These are phyloP conservation scores for Lacerta bilineata DNA, from an alignment of 2,797 vertebrate species.

Conservation along the genomic window DNA sequence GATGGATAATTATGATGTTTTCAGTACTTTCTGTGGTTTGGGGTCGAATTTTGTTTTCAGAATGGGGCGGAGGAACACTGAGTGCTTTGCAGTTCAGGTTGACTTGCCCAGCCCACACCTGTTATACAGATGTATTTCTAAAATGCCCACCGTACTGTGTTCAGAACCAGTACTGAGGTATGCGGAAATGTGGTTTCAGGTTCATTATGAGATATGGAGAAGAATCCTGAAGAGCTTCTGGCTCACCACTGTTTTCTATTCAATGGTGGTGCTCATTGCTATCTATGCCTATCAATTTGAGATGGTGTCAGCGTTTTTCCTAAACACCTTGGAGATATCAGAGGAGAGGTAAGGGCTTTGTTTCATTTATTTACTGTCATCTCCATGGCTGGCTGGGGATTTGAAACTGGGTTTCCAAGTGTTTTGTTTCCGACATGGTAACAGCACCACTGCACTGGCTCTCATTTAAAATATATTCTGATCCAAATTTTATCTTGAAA, in stretches of 20 bases:
- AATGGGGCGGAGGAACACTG: neutral
- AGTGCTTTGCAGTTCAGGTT: neutral
- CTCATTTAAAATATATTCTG: neutral
- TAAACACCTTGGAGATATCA: slow-evolving; percentile 83
- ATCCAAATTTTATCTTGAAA: neutral
- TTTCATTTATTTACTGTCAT: neutral
- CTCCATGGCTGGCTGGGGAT: neutral
- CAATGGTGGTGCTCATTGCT: slow-evolving; percentile 82
- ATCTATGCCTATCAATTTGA: slow-evolving; percentile 86
- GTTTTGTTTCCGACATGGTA: neutral
- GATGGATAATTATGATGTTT: neutral
- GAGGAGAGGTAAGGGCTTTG: slow-evolving; percentile 74
- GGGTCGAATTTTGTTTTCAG: neutral
- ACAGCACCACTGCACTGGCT: neutral
- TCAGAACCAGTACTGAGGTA: neutral
- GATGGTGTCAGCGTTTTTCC: slow-evolving; percentile 82
- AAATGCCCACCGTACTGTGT: neutral
- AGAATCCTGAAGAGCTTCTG: slow-evolving; percentile 82
- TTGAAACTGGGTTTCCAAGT: neutral
- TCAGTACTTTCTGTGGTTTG: neutral
- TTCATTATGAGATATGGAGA: slow-evolving; percentile 79
- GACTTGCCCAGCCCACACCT: neutral
- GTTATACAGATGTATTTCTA: neutral
- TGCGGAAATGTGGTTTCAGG: slow-evolving; percentile 59
- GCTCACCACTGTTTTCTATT: slow-evolving; percentile 83